Percentiles rank a stretch among this genome's conserved stretches.
Evolutionary conservation across 2,113 vertebrate genomes (phyloP).

Genomic region (Trematocara zebra): DNA sequence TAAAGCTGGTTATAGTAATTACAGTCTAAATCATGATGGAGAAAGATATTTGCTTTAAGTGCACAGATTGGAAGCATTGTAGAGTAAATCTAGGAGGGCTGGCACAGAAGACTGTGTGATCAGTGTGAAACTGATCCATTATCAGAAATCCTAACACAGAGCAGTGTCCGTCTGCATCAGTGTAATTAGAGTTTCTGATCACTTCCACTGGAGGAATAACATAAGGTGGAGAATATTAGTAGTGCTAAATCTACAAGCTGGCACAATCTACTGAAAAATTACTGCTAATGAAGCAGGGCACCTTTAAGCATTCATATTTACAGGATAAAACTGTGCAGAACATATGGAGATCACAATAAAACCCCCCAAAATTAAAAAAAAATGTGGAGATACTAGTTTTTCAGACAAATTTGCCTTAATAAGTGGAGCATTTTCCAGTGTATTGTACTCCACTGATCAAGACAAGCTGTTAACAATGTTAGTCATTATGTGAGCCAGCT

Average conservation of each 20-base stretch:
- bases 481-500: not conserved
- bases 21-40: not conserved
- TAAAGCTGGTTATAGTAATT: not conserved
- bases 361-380: rapidly evolving
- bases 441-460: not conserved
- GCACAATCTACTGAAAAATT: not conserved
- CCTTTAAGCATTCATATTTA: not conserved
- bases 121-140: not conserved
- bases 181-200: not conserved
- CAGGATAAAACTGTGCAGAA: not conserved
- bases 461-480: conserved; percentile 7
- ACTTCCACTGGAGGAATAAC: not conserved
- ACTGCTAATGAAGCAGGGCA: not conserved
- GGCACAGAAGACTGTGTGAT: not conserved
- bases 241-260: not conserved
- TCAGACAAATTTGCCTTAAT: not conserved
- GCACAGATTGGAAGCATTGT: not conserved
- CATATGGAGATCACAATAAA: not conserved
- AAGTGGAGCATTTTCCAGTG: not conserved
- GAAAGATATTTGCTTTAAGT: not conserved
- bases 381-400: not conserved
- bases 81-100: not conserved
- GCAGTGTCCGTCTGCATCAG: not conserved
- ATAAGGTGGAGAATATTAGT: not conserved
- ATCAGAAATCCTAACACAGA: not conserved